phyloP scores from a whole-genome alignment of 2,888 invertebrate species.

The Eupithecia insigniata region DNA sequence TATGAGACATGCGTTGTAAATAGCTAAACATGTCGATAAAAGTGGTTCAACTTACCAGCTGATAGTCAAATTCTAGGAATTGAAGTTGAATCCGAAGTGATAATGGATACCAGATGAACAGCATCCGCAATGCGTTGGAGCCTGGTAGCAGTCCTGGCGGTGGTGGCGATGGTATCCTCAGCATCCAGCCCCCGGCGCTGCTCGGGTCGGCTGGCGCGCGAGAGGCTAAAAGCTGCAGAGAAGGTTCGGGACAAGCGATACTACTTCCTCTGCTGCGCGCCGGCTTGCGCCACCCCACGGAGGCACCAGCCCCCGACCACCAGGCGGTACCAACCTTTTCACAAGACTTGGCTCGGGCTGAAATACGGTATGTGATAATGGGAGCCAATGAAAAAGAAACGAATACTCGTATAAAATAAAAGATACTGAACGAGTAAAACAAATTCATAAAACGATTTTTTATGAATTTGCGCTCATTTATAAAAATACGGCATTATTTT shows the following conservation, averaged over 20 bases:
- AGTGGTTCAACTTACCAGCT: neutral
- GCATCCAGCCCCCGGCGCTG: constrained; percentile 65
- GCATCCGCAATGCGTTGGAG: constrained; percentile 62
- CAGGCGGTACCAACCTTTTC: constrained; percentile 73
- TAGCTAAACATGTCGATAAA: neutral
- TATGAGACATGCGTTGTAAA: neutral
- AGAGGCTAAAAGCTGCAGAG: constrained; percentile 76
- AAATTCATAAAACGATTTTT: constrained; percentile 5
- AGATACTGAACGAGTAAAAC: neutral
- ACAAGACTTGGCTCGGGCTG: constrained; percentile 76
- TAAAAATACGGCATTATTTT: neutral
- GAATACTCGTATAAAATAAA: neutral
- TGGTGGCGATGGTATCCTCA: constrained; percentile 46
- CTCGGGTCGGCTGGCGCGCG: constrained; percentile 72
- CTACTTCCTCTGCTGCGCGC: constrained; percentile 70
- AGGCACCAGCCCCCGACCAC: constrained; percentile 59
- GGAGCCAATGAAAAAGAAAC: neutral
- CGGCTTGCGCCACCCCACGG: constrained; percentile 61
- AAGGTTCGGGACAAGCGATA: constrained; percentile 77
- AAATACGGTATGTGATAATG: constrained; percentile 67
- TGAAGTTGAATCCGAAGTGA: neutral
- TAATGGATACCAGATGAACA: constrained; percentile 49
- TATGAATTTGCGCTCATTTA: constrained; percentile 8
- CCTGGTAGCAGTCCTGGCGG: constrained; percentile 52
- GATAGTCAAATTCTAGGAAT: neutral